Conservation (phyloP, 2,113 vertebrate genomes). For the Rhadina sibilatrix region DNA sequence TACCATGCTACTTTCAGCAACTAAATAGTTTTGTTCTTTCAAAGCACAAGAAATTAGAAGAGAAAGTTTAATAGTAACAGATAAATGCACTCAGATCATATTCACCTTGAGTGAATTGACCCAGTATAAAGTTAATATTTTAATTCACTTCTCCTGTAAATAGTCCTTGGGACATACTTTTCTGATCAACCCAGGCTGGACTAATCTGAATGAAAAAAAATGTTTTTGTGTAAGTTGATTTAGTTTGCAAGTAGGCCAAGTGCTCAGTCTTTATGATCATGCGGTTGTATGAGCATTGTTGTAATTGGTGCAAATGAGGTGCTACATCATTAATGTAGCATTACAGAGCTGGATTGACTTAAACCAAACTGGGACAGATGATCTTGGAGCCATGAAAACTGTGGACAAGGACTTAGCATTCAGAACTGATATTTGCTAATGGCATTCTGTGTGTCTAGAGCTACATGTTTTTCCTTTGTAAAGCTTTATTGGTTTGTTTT, state of each 20-base stretch:
- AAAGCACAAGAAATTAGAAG: background rate
- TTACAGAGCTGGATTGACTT: background rate
- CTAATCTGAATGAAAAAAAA: background rate
- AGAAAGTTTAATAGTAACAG: background rate
- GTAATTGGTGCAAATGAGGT: background rate
- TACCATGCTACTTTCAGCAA: background rate
- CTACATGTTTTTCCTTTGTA: background rate
- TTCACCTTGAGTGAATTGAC: background rate
- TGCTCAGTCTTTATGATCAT: background rate
- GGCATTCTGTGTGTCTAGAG: background rate
- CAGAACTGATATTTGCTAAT: background rate
- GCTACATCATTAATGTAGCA: fast-evolving
- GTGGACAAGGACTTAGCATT: background rate
- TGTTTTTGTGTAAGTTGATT: background rate
- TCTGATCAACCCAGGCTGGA: background rate
- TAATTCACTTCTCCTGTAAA: background rate
- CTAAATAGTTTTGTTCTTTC: background rate
- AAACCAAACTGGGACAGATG: background rate
- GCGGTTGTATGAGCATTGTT: background rate
- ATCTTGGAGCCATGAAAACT: background rate
- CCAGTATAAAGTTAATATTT: background rate
- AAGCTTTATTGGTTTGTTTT: background rate
- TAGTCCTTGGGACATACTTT: background rate
- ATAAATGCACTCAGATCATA: background rate
- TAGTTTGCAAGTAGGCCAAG: background rate